Evolutionary conservation across 2,888 invertebrate species (phyloP).

Genomic region (Drosophila greeni): DNA sequence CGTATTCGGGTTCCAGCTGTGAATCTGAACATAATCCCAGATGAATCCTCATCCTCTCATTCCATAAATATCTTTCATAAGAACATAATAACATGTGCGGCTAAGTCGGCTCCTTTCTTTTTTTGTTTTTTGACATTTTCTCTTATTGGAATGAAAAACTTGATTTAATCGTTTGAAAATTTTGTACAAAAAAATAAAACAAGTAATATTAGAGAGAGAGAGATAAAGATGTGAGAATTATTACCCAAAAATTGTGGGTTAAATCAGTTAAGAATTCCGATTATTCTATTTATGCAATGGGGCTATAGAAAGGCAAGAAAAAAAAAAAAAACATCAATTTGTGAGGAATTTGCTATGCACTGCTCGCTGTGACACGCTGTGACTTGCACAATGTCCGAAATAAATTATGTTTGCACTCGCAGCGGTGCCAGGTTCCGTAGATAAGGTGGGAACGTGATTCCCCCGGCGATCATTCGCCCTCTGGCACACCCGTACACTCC

Average conservation of each 20-base stretch:
- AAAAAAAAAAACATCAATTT: neutral
- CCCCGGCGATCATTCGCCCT: slow-evolving; percentile 30
- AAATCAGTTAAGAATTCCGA: neutral
- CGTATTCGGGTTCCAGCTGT: slow-evolving; percentile 13
- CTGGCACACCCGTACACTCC: neutral
- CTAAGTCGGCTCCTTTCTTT: neutral
- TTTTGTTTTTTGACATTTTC: neutral
- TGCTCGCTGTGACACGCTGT: slow-evolving; percentile 2
- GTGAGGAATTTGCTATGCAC: slow-evolving; percentile 4
- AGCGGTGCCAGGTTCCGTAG: slow-evolving; percentile 29
- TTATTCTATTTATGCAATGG: slow-evolving; percentile 4
- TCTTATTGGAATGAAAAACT: too few species aligned
- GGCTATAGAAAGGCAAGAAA: neutral
- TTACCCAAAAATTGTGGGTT: neutral
- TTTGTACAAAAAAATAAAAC: too few species aligned
- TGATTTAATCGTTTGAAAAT: neutral
- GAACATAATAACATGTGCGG: slow-evolving; percentile 9
- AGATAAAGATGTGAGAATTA: too few species aligned
- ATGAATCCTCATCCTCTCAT: neutral
- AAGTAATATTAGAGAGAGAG: too few species aligned
- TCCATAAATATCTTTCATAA: neutral
- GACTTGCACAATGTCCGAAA: slow-evolving; percentile 22
- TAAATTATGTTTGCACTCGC: slow-evolving; percentile 29
- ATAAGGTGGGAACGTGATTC: slow-evolving; percentile 33
- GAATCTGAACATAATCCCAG: slow-evolving; percentile 18